phyloP scores from a whole-genome alignment of 2,113 vertebrate genomes.

The Notarius quadriscutis region DNA sequence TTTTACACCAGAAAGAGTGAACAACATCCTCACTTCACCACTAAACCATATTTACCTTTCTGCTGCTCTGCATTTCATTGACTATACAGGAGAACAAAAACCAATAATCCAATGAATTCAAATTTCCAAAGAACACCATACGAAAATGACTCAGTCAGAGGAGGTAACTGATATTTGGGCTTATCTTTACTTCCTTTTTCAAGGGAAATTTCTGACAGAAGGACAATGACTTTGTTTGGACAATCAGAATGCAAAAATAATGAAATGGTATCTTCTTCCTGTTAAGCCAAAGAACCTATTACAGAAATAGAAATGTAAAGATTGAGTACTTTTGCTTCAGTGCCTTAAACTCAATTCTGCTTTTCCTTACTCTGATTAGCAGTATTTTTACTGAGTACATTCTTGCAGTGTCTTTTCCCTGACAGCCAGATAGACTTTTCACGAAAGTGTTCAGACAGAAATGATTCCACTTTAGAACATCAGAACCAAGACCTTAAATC shows the following conservation, averaged over 20 bases:
- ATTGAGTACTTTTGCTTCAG: background rate
- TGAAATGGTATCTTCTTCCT: background rate
- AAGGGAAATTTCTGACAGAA: background rate
- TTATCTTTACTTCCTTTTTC: background rate
- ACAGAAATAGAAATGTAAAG: background rate
- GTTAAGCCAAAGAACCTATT: background rate
- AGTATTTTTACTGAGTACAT: background rate
- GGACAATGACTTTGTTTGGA: background rate
- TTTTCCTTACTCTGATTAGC: background rate
- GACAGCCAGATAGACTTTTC: background rate
- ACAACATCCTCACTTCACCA: background rate
- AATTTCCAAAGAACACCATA: background rate
- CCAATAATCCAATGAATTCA: background rate
- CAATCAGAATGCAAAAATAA: background rate
- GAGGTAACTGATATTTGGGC: background rate
- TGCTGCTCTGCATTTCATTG: background rate
- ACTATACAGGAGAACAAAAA: background rate
- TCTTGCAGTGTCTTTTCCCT: background rate
- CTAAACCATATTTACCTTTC: background rate
- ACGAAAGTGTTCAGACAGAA: background rate
- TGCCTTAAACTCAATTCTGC: background rate
- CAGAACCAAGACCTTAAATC: background rate
- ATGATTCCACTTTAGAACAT: constrained; percentile 1
- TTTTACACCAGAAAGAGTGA: constrained; percentile 3
- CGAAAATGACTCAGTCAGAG: background rate